These are phyloP conservation scores for Porites evermanni DNA, from an alignment of 92 coral and sea anemone species.

Conservation along the genomic window DNA sequence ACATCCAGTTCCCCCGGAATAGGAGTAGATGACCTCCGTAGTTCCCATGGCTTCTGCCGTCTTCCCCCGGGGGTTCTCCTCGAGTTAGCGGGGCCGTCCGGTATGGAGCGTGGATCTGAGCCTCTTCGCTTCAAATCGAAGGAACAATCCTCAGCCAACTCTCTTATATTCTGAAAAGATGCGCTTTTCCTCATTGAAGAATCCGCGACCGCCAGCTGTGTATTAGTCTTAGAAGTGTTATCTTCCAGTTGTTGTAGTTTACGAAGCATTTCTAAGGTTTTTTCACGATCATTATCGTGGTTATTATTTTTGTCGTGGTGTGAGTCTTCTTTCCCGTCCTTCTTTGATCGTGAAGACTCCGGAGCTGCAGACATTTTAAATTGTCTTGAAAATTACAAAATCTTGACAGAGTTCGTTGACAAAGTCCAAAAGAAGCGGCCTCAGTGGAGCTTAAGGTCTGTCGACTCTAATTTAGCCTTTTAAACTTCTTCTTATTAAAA, in stretches of 20 bases:
- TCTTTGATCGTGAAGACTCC: neutral
- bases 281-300: neutral
- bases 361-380: neutral
- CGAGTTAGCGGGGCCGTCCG: neutral
- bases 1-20: slow-evolving; percentile 44
- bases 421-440: neutral
- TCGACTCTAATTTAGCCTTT: neutral
- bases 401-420: neutral
- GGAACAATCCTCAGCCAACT: slow-evolving; percentile 33
- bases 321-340: neutral
- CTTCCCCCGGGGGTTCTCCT: slow-evolving; percentile 20
- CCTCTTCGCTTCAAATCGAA: slow-evolving; percentile 44
- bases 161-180: slow-evolving; percentile 42
- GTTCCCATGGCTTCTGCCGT: slow-evolving; percentile 50
- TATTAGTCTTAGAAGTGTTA: slow-evolving; percentile 6
- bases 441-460: too few species aligned
- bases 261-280: slow-evolving; percentile 28
- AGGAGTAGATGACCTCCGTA: slow-evolving; percentile 54
- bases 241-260: slow-evolving; percentile 30
- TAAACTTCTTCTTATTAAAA: neutral
- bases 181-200: slow-evolving; percentile 46
- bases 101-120: slow-evolving; percentile 40
- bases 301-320: slow-evolving; percentile 13
- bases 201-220: slow-evolving; percentile 2
- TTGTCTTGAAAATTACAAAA: neutral